Conservation (phyloP, 2,797 vertebrate species). For the Neomorphus geoffroyi region DNA sequence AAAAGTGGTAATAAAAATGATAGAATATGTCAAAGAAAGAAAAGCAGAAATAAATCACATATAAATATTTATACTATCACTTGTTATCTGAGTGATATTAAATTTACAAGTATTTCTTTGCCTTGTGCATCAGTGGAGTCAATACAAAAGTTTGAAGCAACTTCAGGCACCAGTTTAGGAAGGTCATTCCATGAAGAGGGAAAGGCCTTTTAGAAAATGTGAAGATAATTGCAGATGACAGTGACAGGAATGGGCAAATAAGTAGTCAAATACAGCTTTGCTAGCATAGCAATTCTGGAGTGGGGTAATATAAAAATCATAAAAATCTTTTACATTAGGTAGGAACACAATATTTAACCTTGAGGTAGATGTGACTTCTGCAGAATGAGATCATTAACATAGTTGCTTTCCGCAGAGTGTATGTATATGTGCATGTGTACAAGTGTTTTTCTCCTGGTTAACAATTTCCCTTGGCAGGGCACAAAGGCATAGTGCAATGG, state of each 20-base stretch:
- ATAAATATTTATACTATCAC: background rate
- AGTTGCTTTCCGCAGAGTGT: background rate
- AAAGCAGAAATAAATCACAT: background rate
- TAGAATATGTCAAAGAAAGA: background rate
- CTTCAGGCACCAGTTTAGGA: background rate
- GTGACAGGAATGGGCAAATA: background rate
- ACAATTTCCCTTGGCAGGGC: background rate
- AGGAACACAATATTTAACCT: background rate
- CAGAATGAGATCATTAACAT: background rate
- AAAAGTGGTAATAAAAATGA: background rate
- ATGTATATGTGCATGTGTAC: rapidly evolving
- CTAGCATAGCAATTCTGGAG: background rate
- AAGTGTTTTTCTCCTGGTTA: background rate
- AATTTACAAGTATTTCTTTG: background rate
- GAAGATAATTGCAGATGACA: background rate
- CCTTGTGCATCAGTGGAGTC: background rate
- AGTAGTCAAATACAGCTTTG: background rate
- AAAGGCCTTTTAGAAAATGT: background rate
- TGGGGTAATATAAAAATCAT: background rate
- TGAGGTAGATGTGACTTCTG: background rate
- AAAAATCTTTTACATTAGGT: background rate
- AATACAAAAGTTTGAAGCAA: background rate
- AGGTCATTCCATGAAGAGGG: background rate
- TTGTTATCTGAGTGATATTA: background rate
- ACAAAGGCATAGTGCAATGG: background rate